Conservation (phyloP, 2,113 vertebrate genomes). For the Seriola quinqueradiata region DNA sequence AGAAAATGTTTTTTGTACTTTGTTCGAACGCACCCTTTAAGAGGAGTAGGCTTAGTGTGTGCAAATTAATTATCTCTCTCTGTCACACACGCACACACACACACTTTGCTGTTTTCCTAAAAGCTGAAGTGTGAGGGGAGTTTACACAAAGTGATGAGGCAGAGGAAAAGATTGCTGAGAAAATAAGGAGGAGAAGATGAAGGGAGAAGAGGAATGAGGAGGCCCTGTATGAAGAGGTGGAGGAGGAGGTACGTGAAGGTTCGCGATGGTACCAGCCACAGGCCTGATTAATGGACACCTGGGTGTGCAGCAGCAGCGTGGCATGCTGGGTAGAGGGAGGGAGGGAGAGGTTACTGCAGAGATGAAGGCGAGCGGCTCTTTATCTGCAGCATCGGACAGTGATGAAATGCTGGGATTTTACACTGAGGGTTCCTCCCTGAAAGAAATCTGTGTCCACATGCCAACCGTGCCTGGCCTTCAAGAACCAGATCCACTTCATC, state of each 20-base stretch:
- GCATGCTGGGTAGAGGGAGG: conserved; percentile 46
- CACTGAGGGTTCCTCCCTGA: conserved; percentile 35
- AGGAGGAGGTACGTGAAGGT: conserved; percentile 44
- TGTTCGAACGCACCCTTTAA: background rate
- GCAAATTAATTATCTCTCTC: too few relatives aligned
- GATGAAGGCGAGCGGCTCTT: conserved; percentile 44
- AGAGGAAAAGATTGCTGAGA: conserved; percentile 41
- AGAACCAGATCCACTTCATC: conserved; percentile 4
- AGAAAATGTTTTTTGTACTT: background rate
- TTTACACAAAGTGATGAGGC: conserved; percentile 38
- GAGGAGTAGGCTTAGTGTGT: background rate
- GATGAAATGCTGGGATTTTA: conserved; percentile 55
- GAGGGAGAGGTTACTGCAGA: conserved; percentile 46
- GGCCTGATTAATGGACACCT: conserved; percentile 72
- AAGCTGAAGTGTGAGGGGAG: conserved; percentile 25
- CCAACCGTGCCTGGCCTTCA: background rate
- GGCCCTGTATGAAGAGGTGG: conserved; percentile 5
- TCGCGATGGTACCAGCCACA: conserved; percentile 77
- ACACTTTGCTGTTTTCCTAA: conserved; percentile 47
- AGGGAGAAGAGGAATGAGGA: conserved; percentile 45
- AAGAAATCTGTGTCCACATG: conserved; percentile 7
- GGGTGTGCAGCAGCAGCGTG: conserved; percentile 16
- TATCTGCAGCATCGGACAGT: conserved; percentile 34
- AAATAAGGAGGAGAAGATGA: conserved; percentile 29
- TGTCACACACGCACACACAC: background rate